Evolutionary conservation across 2,797 vertebrate genomes (phyloP).

Genomic region (Myotis daubentonii): DNA sequence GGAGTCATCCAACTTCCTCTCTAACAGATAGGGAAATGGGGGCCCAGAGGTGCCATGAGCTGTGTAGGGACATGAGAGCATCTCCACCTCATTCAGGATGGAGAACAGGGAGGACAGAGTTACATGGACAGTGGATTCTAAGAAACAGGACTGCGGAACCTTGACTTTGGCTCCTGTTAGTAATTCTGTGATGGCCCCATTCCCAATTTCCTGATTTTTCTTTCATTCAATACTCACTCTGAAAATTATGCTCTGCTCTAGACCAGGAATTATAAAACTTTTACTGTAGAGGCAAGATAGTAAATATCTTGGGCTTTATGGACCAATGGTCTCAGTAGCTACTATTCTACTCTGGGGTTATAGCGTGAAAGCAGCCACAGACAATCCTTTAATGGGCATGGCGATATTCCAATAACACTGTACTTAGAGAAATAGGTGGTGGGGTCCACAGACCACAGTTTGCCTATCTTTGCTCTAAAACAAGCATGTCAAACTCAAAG

Average conservation of each 20-base stretch:
- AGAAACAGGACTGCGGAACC: neutral
- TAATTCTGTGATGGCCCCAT: neutral
- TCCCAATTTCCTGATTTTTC: neutral
- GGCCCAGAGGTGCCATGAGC: neutral
- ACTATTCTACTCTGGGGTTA: no score
- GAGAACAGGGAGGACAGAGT: neutral
- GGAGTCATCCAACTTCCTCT: neutral
- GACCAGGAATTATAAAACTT: neutral
- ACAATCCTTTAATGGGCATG: neutral
- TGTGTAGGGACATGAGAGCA: accelerated
- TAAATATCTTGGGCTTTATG: neutral
- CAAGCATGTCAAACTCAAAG: no score
- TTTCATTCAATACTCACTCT: neutral
- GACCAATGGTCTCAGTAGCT: neutral
- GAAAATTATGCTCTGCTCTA: conserved; percentile 5
- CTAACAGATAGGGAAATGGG: no score
- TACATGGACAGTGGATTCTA: neutral
- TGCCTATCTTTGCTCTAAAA: neutral
- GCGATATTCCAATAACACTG: neutral
- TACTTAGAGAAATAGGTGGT: neutral
- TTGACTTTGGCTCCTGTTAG: neutral
- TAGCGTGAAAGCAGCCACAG: neutral
- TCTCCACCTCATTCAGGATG: neutral
- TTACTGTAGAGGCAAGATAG: neutral
- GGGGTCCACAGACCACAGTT: neutral